phyloP scores from a whole-genome alignment of 1,140 invertebrate species.

The Sinella curviseta region DNA sequence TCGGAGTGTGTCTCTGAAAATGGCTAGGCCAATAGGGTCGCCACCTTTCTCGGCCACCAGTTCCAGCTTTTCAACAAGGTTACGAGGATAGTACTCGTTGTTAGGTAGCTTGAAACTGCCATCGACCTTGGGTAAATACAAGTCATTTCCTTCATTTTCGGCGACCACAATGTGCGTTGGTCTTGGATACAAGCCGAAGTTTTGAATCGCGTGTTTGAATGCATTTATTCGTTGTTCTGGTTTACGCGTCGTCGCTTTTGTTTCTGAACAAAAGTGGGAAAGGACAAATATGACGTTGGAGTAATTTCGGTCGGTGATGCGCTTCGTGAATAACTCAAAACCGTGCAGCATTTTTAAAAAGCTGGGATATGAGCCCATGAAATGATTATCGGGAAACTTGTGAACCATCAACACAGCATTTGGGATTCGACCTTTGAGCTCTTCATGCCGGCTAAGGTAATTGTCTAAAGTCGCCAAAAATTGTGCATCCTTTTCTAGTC shows the following conservation, averaged over 20 bases:
- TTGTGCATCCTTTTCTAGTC: constrained; percentile 35
- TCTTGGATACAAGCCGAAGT: constrained; percentile 29
- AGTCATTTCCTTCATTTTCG: constrained; percentile 25
- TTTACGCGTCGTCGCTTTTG: not conserved
- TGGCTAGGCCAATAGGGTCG: constrained; percentile 8
- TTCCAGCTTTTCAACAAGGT: constrained; percentile 34
- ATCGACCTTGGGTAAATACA: constrained; percentile 16
- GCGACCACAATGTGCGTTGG: constrained; percentile 19
- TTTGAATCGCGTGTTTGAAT: constrained; percentile 28
- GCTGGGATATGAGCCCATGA: not conserved
- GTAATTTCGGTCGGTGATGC: constrained; percentile 28
- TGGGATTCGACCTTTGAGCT: constrained; percentile 27
- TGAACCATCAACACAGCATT: constrained; percentile 27
- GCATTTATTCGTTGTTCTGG: not conserved
- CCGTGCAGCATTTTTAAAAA: constrained; percentile 36
- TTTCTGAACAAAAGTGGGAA: constrained; percentile 32
- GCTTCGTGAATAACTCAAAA: constrained; percentile 19
- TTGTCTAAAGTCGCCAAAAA: constrained; percentile 30
- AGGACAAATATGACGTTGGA: constrained; percentile 38
- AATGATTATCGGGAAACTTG: constrained; percentile 35
- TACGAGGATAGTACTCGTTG: constrained; percentile 33
- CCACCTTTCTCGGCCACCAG: not conserved
- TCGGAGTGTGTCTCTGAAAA: constrained; percentile 24
- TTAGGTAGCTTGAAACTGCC: constrained; percentile 33
- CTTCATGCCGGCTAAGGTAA: constrained; percentile 29